Conservation (phyloP, 2,797 vertebrate genomes). For the Aplochiton taeniatus region DNA sequence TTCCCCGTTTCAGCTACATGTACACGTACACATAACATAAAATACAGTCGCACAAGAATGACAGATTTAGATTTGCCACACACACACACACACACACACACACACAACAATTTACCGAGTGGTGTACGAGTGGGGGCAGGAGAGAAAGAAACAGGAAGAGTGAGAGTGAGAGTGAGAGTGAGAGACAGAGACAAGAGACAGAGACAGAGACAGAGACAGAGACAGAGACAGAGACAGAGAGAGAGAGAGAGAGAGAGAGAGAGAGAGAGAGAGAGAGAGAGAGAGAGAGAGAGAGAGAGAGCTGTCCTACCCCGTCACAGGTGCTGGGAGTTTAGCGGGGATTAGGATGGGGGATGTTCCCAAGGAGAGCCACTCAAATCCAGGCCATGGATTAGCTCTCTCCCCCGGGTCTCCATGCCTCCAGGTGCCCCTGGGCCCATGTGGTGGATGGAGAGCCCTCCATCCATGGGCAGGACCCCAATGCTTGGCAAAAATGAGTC, state of each 20-base stretch:
- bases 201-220: not conserved
- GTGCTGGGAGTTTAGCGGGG: conserved; percentile 43
- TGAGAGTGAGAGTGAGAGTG: not conserved
- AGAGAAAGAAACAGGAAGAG: not conserved
- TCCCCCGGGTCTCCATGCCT: not conserved
- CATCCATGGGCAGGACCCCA: not conserved
- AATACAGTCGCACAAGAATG: no score
- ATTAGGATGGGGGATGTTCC: conserved; percentile 53
- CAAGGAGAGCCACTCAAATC: conserved; percentile 47
- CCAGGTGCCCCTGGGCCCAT: not conserved
- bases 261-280: conserved; percentile 1
- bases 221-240: not conserved
- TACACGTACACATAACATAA: no score
- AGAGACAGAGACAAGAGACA: not conserved
- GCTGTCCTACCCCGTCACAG: conserved; percentile 45
- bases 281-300: not conserved
- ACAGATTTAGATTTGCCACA: no score
- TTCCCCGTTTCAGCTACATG: no score
- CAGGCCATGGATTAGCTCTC: conserved; percentile 45
- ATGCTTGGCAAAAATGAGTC: not conserved
- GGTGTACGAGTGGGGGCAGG: not conserved
- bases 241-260: conserved; percentile 20
- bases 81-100: not conserved
- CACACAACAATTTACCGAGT: not conserved
- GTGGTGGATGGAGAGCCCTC: not conserved